Conservation (phyloP, 2,888 invertebrate genomes). For the Pachliopta kotzebuea region DNA sequence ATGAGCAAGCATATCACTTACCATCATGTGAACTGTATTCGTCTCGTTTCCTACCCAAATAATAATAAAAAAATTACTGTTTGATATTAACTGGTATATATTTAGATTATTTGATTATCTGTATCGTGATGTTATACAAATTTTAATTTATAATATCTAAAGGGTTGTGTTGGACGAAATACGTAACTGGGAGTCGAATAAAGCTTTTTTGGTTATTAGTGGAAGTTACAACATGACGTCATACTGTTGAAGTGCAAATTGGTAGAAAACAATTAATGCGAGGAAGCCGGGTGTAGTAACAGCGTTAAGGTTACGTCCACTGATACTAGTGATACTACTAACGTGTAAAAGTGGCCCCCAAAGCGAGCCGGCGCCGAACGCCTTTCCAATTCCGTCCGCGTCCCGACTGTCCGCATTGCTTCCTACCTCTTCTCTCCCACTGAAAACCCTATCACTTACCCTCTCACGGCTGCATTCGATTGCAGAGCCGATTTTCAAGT, state of each 20-base stretch:
- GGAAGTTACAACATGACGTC: neutral
- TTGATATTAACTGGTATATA: too few relatives aligned
- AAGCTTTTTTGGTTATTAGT: too few relatives aligned
- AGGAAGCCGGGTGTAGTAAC: conserved; percentile 27
- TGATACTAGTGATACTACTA: conserved; percentile 31
- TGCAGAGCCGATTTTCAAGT: conserved; percentile 63
- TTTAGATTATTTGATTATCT: too few relatives aligned
- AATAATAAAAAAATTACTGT: too few relatives aligned
- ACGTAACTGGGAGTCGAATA: too few relatives aligned
- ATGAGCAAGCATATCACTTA: too few relatives aligned
- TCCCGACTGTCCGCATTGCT: conserved; percentile 66
- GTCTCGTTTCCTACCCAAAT: too few relatives aligned
- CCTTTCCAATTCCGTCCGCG: conserved; percentile 71
- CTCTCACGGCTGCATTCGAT: conserved; percentile 53
- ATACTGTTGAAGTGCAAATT: neutral
- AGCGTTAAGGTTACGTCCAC: conserved; percentile 34
- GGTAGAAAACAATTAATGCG: neutral
- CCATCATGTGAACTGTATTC: too few relatives aligned
- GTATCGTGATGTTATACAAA: too few relatives aligned
- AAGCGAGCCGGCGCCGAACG: conserved; percentile 45
- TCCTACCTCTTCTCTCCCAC: conserved; percentile 46
- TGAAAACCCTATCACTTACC: conserved; percentile 31
- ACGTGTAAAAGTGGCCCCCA: conserved; percentile 40
- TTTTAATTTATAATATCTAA: too few relatives aligned
- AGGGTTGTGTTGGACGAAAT: too few relatives aligned